Percentiles rank a stretch among this genome's conserved stretches.
These are phyloP conservation scores for Ficedula albicollis DNA, from an alignment of 2,797 vertebrate species.

Conservation along the genomic window DNA sequence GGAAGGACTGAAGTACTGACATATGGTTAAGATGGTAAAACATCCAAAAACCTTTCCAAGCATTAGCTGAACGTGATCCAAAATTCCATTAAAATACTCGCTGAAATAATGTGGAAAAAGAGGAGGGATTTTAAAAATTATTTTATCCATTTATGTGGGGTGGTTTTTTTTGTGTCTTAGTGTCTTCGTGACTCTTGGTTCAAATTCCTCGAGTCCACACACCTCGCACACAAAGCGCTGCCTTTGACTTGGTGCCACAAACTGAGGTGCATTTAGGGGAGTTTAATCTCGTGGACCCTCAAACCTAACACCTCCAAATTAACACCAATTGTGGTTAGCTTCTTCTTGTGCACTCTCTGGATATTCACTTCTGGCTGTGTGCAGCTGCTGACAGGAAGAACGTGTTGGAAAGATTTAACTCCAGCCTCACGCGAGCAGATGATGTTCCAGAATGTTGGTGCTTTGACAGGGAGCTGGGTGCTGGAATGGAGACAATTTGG, in stretches of 20 bases:
- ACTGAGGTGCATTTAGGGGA: neutral
- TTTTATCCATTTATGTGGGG: neutral
- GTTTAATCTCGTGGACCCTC: neutral
- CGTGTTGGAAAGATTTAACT: constrained; percentile 11
- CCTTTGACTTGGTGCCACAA: neutral
- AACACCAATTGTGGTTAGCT: constrained; percentile 40
- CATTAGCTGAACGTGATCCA: constrained; percentile 45
- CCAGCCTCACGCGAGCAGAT: neutral
- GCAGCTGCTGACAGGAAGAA: constrained; percentile 22
- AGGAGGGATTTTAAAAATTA: neutral
- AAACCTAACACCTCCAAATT: constrained; percentile 54
- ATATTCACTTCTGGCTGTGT: neutral
- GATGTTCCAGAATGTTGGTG: neutral
- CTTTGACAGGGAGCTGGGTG: neutral
- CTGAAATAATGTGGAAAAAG: constrained; percentile 40
- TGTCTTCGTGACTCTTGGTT: neutral
- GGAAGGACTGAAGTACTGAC: constrained; percentile 25
- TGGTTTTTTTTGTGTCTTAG: neutral
- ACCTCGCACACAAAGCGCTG: neutral
- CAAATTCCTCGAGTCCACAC: neutral
- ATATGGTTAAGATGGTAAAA: constrained; percentile 60
- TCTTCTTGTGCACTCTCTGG: neutral
- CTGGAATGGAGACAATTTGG: neutral
- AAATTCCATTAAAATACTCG: constrained; percentile 45
- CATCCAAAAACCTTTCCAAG: constrained; percentile 41